Percentiles rank a stretch among this genome's conserved stretches.
Evolutionary conservation across 1,140 invertebrate species (phyloP).

Genomic region (Drosophila burlai): DNA sequence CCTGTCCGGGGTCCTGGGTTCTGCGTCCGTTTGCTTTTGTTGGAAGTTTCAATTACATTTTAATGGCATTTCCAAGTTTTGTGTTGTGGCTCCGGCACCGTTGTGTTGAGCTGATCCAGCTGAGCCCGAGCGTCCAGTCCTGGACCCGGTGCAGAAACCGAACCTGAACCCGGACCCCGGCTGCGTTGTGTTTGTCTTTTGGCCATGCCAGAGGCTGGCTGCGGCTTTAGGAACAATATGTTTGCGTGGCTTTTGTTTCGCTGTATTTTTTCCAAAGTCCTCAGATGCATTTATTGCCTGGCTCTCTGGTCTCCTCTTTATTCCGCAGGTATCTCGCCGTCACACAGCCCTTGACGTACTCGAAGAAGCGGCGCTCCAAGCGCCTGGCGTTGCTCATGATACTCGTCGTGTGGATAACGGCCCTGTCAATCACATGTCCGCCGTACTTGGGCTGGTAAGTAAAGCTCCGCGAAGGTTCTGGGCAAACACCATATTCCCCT

Average conservation of each 20-base stretch:
- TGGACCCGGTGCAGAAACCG: constrained; percentile 2
- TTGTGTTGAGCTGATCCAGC: constrained; percentile 26
- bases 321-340: constrained; percentile 91
- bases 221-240: constrained; percentile 80
- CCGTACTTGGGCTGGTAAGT: constrained; percentile 92
- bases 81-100: constrained; percentile 53
- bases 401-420: constrained; percentile 92
- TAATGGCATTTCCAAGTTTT: constrained; percentile 82
- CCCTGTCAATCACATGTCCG: constrained; percentile 93
- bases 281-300: constrained; percentile 47
- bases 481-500: neutral
- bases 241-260: constrained; percentile 72
- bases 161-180: constrained; percentile 5
- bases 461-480: neutral
- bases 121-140: constrained; percentile 14
- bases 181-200: constrained; percentile 52
- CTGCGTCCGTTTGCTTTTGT: constrained; percentile 54
- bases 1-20: neutral
- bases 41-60: constrained; percentile 84
- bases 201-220: constrained; percentile 20
- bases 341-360: constrained; percentile 93
- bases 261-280: constrained; percentile 32
- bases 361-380: constrained; percentile 91
- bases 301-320: constrained; percentile 31
- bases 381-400: constrained; percentile 92